Evolutionary conservation across 1,140 invertebrate species (phyloP), one percentile per base, ranked within the genome.

Genomic region (Drosophila kikkawai): DNA sequence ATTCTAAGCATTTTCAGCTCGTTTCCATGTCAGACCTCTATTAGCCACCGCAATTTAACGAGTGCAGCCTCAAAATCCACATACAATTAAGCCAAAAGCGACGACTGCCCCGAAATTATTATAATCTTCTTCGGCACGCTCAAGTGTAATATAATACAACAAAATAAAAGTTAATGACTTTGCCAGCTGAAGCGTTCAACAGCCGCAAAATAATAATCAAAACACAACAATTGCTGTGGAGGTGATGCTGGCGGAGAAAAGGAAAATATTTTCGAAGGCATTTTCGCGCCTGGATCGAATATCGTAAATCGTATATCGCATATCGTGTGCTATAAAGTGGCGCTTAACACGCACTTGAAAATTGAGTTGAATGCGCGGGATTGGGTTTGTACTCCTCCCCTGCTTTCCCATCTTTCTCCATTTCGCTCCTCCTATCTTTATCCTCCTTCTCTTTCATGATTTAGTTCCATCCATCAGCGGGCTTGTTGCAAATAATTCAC

Each of bases 281-380:
- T 79, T 86, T 86, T 82, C 57, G 61, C 83, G 83, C 75, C 76
- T 77, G 57, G 26, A 58, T 48, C 26, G 57, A 47, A 77, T 63
- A 55, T 55, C 45, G 48, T 63, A 66, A 68, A 42, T 65, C 39
- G 42, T 42, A 56, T 58, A 73, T 50, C 19, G 57, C 48, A 66
- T 61, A 75, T 51, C 39, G 67, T 48, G 22, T 47, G 68, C 41
- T 48, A 47, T 78, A 88, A 77, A 87, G 85, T 84, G 83, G 81
- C 85, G 85, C 69, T 90, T 79, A 90, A 85, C 85, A 90, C 81
- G 82, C 85, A 90, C 68, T 82, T 82, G 60, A 68, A 68, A 57
- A 47, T 39, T 59, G 73, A 88, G 75, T 90, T 88, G 84, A 82
- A 87, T 85, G 82, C 79, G 71, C 83, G 65, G 65, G 7, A 45